These are phyloP conservation scores for Carollia perspicillata DNA, from an alignment of 2,113 vertebrate species.

Conservation along the genomic window DNA sequence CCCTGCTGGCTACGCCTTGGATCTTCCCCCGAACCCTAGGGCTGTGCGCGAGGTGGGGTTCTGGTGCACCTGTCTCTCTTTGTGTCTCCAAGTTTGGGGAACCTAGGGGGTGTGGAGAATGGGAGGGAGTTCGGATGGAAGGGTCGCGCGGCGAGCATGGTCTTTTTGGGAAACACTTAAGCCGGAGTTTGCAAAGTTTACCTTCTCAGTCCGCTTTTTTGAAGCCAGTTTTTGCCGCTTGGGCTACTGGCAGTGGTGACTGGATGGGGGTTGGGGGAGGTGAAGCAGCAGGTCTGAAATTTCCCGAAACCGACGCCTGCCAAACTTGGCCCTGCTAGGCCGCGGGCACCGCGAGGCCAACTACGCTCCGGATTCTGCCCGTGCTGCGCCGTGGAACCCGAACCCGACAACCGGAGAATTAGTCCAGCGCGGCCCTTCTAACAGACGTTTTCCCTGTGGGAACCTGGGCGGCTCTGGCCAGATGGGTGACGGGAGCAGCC, in stretches of 20 bases:
- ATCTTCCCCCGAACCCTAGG: neutral
- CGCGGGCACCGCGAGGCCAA: neutral
- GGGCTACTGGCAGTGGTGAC: neutral
- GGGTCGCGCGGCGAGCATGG: neutral
- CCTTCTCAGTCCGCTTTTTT: neutral
- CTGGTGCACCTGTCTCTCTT: constrained; percentile 53
- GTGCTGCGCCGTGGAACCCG: neutral
- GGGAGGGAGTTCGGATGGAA: neutral
- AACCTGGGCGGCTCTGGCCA: neutral
- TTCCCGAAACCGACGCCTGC: neutral
- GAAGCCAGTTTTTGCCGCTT: neutral
- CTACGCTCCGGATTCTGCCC: neutral
- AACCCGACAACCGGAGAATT: neutral
- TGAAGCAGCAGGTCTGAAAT: neutral
- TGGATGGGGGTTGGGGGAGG: neutral
- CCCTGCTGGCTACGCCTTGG: neutral
- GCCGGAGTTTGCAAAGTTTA: constrained; percentile 59
- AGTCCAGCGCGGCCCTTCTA: neutral
- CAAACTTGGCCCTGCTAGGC: neutral
- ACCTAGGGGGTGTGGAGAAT: neutral
- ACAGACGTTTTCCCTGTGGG: neutral
- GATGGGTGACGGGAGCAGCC: neutral
- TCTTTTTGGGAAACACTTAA: neutral
- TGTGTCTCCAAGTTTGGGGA: neutral
- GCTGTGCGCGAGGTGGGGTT: neutral